Conservation (phyloP, 2,113 vertebrate species). For the Chrysochloris asiatica region DNA sequence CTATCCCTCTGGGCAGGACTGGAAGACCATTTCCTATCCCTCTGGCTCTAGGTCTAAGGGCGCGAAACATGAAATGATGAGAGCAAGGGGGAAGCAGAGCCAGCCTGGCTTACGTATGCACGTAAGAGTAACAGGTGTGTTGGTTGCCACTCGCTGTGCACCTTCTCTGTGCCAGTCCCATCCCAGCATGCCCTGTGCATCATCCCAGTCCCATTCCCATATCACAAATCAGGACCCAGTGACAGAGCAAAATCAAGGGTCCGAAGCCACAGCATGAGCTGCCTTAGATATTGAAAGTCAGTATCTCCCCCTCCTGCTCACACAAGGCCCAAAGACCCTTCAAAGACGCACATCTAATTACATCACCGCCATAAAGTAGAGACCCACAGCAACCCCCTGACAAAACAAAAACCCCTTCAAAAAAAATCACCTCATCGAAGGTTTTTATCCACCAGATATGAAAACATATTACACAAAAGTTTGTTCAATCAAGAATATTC, state of each 20-base stretch:
- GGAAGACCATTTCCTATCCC: no score
- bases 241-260: neutral
- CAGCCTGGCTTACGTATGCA: neutral
- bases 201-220: neutral
- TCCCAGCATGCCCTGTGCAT: fast-evolving
- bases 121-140: neutral
- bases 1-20: neutral
- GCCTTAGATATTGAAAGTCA: fast-evolving
- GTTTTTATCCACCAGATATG: fast-evolving
- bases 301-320: neutral
- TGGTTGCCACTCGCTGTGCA: fast-evolving
- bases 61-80: fast-evolving
- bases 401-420: fast-evolving
- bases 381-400: neutral
- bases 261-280: neutral
- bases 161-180: neutral
- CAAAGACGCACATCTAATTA: neutral
- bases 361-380: fast-evolving
- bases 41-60: no score
- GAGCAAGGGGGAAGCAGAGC: no score
- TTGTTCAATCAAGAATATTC: neutral
- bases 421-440: fast-evolving
- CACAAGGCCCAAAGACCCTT: neutral
- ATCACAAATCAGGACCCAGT: fast-evolving
- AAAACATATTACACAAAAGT: neutral